phyloP scores from a whole-genome alignment of 2,113 vertebrate genomes.

The Oriolus oriolus region DNA sequence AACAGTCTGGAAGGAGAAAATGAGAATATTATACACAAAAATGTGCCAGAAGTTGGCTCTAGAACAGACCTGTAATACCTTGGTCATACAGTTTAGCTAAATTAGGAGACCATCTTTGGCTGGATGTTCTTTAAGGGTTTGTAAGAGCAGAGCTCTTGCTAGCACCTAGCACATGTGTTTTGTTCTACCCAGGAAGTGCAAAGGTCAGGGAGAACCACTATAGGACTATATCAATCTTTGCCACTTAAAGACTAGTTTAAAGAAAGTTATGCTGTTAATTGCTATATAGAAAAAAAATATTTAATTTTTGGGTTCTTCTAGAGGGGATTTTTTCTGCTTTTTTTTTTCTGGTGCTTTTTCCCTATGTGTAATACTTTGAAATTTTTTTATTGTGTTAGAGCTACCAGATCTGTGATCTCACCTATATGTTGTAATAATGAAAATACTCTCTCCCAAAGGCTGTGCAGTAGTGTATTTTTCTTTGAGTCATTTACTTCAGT shows the following conservation, averaged over 20 bases:
- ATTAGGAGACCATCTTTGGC: not conserved
- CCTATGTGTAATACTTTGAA: not conserved
- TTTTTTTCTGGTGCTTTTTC: not conserved
- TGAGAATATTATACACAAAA: not conserved
- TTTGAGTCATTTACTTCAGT: not conserved
- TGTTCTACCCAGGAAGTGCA: not conserved
- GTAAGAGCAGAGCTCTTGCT: not conserved
- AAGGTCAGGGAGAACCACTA: not conserved
- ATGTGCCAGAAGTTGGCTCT: not conserved
- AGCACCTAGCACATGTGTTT: accelerated
- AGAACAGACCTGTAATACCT: not conserved
- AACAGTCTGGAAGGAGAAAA: not conserved
- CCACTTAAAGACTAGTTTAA: not conserved
- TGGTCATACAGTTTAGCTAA: not conserved
- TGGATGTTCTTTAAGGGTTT: not conserved
- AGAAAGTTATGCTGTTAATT: not conserved
- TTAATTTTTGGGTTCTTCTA: not conserved
- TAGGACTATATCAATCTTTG: not conserved
- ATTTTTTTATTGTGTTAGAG: not conserved
- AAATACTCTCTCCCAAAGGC: not conserved
- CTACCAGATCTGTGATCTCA: not conserved
- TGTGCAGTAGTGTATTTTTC: not conserved
- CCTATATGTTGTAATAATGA: not conserved
- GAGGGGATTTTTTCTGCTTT: not conserved
- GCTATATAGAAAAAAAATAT: accelerated